Conservation (phyloP, 2,888 invertebrate genomes). For the Bruchidius siliquastri region DNA sequence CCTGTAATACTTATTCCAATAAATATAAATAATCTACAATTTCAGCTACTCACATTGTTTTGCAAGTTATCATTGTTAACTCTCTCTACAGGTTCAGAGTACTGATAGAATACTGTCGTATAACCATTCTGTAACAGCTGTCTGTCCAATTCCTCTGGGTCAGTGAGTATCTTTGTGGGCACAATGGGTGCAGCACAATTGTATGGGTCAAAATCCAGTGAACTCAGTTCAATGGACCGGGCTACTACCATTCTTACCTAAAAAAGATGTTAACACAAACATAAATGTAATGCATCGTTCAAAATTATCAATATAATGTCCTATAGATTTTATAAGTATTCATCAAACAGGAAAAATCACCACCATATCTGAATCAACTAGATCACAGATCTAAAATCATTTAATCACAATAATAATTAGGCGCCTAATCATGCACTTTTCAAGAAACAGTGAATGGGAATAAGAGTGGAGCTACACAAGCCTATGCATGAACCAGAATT, state of each 20-base stretch:
- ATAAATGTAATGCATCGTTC: too few species aligned
- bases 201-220: constrained; percentile 67
- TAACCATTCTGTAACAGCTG: constrained; percentile 76
- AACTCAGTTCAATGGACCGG: constrained; percentile 81
- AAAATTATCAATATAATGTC: too few species aligned
- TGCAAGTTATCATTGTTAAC: constrained; percentile 14
- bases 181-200: constrained; percentile 80
- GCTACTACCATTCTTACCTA: constrained; percentile 87
- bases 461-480: too few species aligned
- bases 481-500: too few species aligned
- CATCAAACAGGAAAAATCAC: too few species aligned
- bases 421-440: too few species aligned
- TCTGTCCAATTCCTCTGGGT: constrained; percentile 84
- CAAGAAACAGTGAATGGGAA: too few species aligned
- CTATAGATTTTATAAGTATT: too few species aligned
- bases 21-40: neutral
- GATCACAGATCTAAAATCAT: too few species aligned
- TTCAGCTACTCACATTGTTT: constrained; percentile 7
- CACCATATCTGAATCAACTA: too few species aligned
- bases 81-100: constrained; percentile 19
- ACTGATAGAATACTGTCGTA: constrained; percentile 39
- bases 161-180: constrained; percentile 85
- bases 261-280: constrained; percentile 6
- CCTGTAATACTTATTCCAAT: too few species aligned
- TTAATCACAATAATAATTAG: too few species aligned